Base-by-base conservation (phyloP, 2,888 invertebrate genomes). In the Strigamia maritima region DNA sequence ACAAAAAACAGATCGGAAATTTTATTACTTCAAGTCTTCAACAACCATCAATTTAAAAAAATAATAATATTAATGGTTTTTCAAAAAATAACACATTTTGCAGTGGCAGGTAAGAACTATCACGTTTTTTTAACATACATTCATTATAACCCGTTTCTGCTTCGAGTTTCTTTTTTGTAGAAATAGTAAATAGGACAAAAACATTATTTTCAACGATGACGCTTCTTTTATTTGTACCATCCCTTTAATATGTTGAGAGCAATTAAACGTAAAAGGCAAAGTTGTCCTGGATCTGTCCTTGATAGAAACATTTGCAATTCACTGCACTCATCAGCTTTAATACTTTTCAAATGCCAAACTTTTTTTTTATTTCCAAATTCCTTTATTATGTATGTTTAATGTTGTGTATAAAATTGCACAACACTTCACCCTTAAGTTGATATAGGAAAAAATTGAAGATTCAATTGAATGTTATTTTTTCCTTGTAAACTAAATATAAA, bases 261-360 rank as follows among this genome's bases (percentile, higher is more conserved):
- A 70, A 70, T 70, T 70, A 70, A 70, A 70, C 70, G 70, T 70
- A 70, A 70, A 70, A 70, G 70, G 70, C 70, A 70, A 70, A 70
- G 26, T 70, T 70, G 70, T 70, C 70, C 70, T 70, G 70, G 14
- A 70, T 70, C 70, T 70, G 70, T 70, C 70, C 70, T 70, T 70
- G 70, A 70, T 70, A 28, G 14, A 26, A 70, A 28, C 28, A 70
- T 70, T 70, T 70, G 70, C 70, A 70, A 70, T 70, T 70, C 70
- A 70, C 70, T 70, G 70, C 70, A 70, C 70, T 70, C 70, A 70
- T 70, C 70, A 70, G 70, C 70, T 28, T 70, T 70, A 70, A 70
- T 70, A 70, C 70, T 28, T 70, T 70, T 14, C 28, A 70, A 70
- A 70, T 70, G 70, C 70, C 70, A 70, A 70, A 70, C 16, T 24